Conservation (phyloP, 2,113 vertebrate species). For the Noturus placidus region DNA sequence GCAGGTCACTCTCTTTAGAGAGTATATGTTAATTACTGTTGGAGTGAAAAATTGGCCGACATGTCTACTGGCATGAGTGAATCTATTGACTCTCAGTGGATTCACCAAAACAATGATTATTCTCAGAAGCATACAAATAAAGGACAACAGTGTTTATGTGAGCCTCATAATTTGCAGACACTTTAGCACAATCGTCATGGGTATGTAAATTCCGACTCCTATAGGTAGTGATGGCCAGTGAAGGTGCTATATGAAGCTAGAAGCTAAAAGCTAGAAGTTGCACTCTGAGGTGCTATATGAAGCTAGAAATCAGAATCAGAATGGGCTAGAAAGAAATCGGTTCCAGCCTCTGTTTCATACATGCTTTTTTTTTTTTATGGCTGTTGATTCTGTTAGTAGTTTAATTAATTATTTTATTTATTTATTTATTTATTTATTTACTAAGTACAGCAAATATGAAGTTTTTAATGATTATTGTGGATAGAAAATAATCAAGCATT, state of each 20-base stretch:
- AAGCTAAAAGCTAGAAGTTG: background rate
- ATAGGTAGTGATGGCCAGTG: background rate
- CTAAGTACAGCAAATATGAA: background rate
- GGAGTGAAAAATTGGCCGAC: slow-evolving; percentile 15
- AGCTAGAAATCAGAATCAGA: background rate
- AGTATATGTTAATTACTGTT: slow-evolving; percentile 52
- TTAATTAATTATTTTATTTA: background rate
- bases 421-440: too few relatives aligned
- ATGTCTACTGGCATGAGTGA: slow-evolving; percentile 17
- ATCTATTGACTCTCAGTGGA: slow-evolving; percentile 4
- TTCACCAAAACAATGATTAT: slow-evolving; percentile 15
- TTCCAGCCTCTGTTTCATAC: background rate
- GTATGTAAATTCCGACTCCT: background rate
- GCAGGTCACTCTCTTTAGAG: slow-evolving; percentile 53
- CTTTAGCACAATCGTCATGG: background rate
- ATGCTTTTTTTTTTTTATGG: background rate
- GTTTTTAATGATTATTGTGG: background rate
- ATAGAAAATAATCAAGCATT: background rate
- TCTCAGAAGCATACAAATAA: background rate
- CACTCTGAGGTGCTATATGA: too few relatives aligned
- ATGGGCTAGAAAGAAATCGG: background rate
- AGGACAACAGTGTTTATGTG: background rate
- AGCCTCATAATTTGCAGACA: background rate
- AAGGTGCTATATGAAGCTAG: background rate
- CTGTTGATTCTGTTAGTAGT: background rate